Base-by-base conservation (phyloP, 2,888 invertebrate species). In the Rotaria socialis region DNA sequence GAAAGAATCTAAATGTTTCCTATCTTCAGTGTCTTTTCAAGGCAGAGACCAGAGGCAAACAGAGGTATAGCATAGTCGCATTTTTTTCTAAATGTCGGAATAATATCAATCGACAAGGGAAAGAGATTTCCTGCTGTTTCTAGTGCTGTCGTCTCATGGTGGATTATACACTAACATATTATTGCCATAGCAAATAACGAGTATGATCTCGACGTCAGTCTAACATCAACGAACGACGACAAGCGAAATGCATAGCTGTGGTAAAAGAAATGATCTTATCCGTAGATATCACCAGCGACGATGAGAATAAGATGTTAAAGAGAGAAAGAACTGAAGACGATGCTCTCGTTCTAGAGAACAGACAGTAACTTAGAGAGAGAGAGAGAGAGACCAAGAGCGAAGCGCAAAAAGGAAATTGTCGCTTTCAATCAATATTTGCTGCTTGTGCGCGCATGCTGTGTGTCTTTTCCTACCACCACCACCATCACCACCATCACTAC, bases 61-160 rank as follows among this genome's bases (percentile, higher is more conserved):
- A 67, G 67, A 67, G 67, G 67, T 67, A 27, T 16, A 67, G 35
- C 27, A 35, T 67, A 67, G 67, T 67, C 67, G 67, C 67, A 16
- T 35, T 67, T 67, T 67, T 67, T 67, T 67, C 67, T 67, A 67
- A 67, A 67, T 67, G 67, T 67, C 67, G 67, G 67, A 67, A 67
- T 67, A 67, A 67, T 67, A 67, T 67, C 67, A 35, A 67, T 67
- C 67, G 67, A 16, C 67, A 67, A 67, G 67, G 67, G 67, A 67
- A 67, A 27, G 35, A 67, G 11, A 14, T 67, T 35, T 67, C 67
- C 67, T 67, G 67, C 67, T 67, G 67, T 67, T 67, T 67, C 67
- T 67, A 67, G 35, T 67, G 4, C 35, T 35, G 35, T 27, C 67
- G 35, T 27, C 67, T 35, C 11, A 67, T 67, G 27, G 67, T 67